Conservation (phyloP, 2,113 vertebrate genomes). For the Amblyopsis rosae region DNA sequence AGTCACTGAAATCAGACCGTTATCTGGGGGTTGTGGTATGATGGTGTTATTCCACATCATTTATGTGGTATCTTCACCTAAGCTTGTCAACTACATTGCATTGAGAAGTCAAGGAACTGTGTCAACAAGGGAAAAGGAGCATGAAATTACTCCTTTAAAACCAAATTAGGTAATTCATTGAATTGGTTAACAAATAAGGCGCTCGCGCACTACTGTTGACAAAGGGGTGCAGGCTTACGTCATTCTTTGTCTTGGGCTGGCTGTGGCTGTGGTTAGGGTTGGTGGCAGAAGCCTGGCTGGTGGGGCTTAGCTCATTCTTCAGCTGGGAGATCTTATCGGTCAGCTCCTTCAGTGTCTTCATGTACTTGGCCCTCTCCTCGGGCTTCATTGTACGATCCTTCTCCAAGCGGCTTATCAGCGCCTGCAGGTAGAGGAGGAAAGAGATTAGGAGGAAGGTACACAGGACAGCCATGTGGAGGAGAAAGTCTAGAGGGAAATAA, state of each 20-base stretch:
- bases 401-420: slow-evolving; percentile 93
- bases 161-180: background rate
- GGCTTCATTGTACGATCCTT: slow-evolving; percentile 93
- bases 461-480: background rate
- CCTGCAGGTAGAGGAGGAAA: slow-evolving; percentile 69
- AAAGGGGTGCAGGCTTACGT: slow-evolving; percentile 75
- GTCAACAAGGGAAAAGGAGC: too few relatives aligned
- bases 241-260: slow-evolving; percentile 89
- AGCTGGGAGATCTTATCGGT: slow-evolving; percentile 91
- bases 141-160: too few relatives aligned
- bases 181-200: background rate
- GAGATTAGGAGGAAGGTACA: background rate
- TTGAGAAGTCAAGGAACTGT: too few relatives aligned
- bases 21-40: too few relatives aligned
- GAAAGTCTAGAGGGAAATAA: background rate
- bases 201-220: background rate
- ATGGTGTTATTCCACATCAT: too few relatives aligned
- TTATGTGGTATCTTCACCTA: too few relatives aligned
- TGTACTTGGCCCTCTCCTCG: slow-evolving; percentile 93
- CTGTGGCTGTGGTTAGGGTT: slow-evolving; percentile 68
- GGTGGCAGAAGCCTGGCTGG: slow-evolving; percentile 72
- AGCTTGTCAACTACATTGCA: too few relatives aligned
- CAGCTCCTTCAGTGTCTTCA: slow-evolving; percentile 96
- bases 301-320: slow-evolving; percentile 89
- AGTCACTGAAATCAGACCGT: too few relatives aligned